These are phyloP conservation scores for Oxystoma pomonae DNA, from an alignment of 2,888 invertebrate species.

Conservation along the genomic window DNA sequence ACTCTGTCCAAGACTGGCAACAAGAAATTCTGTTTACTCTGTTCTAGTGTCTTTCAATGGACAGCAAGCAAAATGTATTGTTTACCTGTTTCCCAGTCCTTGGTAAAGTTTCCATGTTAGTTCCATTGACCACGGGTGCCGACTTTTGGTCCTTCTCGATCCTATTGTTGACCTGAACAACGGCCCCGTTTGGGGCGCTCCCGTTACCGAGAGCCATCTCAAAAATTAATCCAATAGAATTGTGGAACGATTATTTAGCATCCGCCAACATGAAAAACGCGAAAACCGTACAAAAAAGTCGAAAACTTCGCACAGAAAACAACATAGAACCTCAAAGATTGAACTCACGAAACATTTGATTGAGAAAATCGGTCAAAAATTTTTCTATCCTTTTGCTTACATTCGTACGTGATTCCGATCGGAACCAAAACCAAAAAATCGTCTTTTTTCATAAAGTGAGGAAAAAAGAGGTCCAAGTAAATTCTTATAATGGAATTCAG, in stretches of 20 bases:
- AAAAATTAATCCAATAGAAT: neutral
- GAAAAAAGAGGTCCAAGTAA: too few relatives aligned
- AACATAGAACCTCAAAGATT: neutral
- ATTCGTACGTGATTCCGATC: too few relatives aligned
- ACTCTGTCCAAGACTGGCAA: too few relatives aligned
- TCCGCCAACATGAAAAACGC: neutral
- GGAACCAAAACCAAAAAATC: too few relatives aligned
- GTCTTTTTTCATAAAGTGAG: too few relatives aligned
- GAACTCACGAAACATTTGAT: neutral
- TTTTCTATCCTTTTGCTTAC: too few relatives aligned
- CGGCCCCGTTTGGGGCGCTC: conserved; percentile 46
- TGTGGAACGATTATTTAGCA: neutral
- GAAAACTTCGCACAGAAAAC: neutral
- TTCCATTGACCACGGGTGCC: conserved; percentile 57
- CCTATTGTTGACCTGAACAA: conserved; percentile 39
- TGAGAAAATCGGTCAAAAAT: too few relatives aligned
- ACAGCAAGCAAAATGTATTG: too few relatives aligned
- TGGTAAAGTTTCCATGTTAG: conserved; percentile 57
- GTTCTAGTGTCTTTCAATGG: too few relatives aligned
- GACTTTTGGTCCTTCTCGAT: conserved; percentile 34
- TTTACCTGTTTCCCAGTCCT: conserved; percentile 56
- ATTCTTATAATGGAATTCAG: too few relatives aligned
- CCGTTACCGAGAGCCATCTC: conserved; percentile 48
- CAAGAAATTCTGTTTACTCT: too few relatives aligned
- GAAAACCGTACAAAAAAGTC: neutral